A percentile compares a stretch with the other conserved stretches of the same genome.
Conservation (phyloP, 2,113 vertebrate species). For the Eira barbara region DNA sequence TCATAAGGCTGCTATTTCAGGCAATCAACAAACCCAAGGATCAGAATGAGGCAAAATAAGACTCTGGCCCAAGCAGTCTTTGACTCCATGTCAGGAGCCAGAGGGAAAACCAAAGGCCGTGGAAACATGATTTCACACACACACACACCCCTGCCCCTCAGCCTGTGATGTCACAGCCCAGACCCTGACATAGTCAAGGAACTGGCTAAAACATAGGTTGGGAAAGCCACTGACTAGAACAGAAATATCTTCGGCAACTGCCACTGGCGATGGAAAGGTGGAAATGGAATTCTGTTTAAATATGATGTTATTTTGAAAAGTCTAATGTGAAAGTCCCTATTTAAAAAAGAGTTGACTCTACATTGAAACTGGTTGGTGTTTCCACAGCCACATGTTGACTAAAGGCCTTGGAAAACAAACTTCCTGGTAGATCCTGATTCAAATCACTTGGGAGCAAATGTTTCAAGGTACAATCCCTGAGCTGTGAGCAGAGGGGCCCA, state of each 20-base stretch:
- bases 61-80: not conserved
- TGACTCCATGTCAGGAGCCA: not conserved
- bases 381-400: slow-evolving; percentile 72
- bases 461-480: not conserved
- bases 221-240: slow-evolving; percentile 64
- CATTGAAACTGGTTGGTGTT: slow-evolving; percentile 71
- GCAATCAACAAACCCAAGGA: not conserved
- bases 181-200: not conserved
- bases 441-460: slow-evolving; percentile 68
- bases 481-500: slow-evolving; percentile 12
- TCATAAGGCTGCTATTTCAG: not conserved
- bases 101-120: not conserved
- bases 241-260: slow-evolving; percentile 54
- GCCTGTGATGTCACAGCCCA: not conserved
- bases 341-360: slow-evolving; percentile 68
- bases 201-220: not conserved
- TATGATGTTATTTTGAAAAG: slow-evolving; percentile 74
- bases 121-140: not conserved
- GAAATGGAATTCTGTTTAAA: slow-evolving; percentile 76
- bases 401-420: slow-evolving; percentile 79
- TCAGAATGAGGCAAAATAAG: not conserved
- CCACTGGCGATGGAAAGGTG: slow-evolving; percentile 48
- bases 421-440: slow-evolving; percentile 77
- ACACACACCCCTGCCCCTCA: not conserved
- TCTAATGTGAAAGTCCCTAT: slow-evolving; percentile 82